Evolutionary conservation across 2,113 vertebrate genomes (phyloP).

Genomic region (Ramphastos sulfuratus): DNA sequence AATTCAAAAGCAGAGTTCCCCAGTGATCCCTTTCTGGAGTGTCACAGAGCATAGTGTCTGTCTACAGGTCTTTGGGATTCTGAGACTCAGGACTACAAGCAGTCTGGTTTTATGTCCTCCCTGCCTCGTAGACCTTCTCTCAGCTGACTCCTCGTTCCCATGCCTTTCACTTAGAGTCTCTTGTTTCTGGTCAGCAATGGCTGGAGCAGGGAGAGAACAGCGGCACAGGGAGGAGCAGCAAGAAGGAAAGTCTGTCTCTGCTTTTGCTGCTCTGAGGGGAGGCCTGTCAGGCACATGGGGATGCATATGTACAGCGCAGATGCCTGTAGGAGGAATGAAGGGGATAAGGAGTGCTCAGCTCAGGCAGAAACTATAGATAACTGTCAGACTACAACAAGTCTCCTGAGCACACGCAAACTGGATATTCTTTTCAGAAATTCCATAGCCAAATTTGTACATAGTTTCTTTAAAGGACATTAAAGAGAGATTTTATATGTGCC

Average conservation of each 20-base stretch:
- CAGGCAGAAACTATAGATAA: conserved; percentile 5
- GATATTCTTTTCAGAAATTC: not conserved
- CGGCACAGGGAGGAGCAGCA: not conserved
- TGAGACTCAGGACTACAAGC: not conserved
- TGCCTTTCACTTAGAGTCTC: not conserved
- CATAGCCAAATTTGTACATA: not conserved
- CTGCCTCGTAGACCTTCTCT: not conserved
- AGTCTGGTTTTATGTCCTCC: not conserved
- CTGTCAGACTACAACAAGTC: not conserved
- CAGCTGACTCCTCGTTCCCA: accelerated
- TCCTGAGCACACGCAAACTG: not conserved
- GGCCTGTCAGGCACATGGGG: not conserved
- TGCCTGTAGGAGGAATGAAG: conserved; percentile 38
- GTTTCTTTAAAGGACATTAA: not conserved
- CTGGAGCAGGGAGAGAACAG: not conserved
- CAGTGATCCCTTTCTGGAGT: accelerated
- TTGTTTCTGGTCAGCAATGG: not conserved
- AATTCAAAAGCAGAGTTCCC: not conserved
- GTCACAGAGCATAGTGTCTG: accelerated
- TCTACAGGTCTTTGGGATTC: not conserved
- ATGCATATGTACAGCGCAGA: not conserved
- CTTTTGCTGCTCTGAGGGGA: not conserved
- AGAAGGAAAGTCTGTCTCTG: not conserved
- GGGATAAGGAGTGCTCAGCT: not conserved
- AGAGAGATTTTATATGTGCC: not conserved